Conservation (phyloP, 1,140 invertebrate genomes). For the Nylanderia fulva region DNA sequence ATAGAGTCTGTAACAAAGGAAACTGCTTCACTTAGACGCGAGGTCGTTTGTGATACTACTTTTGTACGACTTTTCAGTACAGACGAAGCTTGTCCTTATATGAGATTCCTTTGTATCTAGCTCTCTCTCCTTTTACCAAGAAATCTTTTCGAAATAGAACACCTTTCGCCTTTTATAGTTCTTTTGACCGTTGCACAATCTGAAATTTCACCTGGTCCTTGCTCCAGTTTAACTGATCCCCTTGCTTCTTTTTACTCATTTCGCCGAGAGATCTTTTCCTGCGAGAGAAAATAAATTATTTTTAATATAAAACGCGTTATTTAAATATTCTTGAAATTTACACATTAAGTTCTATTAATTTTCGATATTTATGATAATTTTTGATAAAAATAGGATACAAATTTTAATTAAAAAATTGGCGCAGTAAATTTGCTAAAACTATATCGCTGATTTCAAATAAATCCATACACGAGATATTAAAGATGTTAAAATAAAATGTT, state of each 20-base stretch:
- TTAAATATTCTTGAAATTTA: background rate
- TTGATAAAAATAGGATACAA: background rate
- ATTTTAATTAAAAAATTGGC: background rate
- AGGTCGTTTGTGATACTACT: background rate
- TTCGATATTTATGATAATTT: too few species aligned
- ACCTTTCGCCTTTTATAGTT: background rate
- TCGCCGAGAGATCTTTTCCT: background rate
- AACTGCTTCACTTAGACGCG: background rate
- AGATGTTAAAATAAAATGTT: background rate
- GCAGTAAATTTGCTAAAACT: background rate
- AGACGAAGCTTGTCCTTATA: background rate
- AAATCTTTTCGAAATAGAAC: background rate
- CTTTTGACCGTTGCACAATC: background rate
- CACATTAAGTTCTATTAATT: background rate
- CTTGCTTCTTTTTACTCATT: background rate
- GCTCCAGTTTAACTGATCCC: background rate
- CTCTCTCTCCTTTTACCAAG: too few species aligned
- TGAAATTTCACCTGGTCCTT: background rate
- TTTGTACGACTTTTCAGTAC: background rate
- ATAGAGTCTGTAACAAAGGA: slow-evolving; percentile 19
- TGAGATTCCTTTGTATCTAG: background rate
- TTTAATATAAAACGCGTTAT: background rate
- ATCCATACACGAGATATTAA: background rate
- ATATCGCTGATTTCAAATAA: background rate
- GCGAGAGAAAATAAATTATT: background rate